phyloP scores from a whole-genome alignment of 1,140 invertebrate genomes.

The Neocloeon triangulifer region DNA sequence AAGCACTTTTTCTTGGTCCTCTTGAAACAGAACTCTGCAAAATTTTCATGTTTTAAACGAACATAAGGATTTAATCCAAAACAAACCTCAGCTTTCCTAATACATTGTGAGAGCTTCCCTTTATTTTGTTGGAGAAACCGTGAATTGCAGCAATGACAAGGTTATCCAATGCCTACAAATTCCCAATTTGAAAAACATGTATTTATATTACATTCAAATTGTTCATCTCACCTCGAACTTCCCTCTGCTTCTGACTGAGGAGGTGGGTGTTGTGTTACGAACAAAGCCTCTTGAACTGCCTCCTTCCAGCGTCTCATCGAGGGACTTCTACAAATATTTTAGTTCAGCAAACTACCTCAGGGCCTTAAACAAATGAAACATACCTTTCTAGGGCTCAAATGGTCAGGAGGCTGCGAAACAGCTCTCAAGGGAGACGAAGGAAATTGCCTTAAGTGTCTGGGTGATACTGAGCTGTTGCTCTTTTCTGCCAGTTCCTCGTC shows the following conservation, averaged over 20 bases:
- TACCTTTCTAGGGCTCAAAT: too few species aligned
- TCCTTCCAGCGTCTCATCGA: slow-evolving; percentile 7
- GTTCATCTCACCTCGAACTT: slow-evolving; percentile 8
- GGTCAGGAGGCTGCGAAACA: too few species aligned
- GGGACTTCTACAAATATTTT: slow-evolving; percentile 1
- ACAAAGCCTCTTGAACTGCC: slow-evolving; percentile 7
- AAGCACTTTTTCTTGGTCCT: slow-evolving; percentile 15
- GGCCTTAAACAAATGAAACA: too few species aligned
- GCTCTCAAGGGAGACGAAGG: too few species aligned
- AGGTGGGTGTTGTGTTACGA: slow-evolving; percentile 7
- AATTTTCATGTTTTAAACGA: too few species aligned
- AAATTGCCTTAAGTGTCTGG: slow-evolving; percentile 5
- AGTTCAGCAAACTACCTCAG: too few species aligned
- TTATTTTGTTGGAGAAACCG: slow-evolving; percentile 29
- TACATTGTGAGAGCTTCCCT: slow-evolving; percentile 21
- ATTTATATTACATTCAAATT: neutral
- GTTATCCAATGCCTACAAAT: slow-evolving; percentile 22
- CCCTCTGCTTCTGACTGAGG: slow-evolving; percentile 7
- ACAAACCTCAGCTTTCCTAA: slow-evolving; percentile 26
- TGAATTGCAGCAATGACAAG: slow-evolving; percentile 31
- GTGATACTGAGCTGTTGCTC: too few species aligned
- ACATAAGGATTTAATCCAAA: slow-evolving; percentile 1
- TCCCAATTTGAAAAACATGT: slow-evolving; percentile 1
- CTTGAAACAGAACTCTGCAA: slow-evolving; percentile 17
- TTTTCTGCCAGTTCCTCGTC: slow-evolving; percentile 2